phyloP scores from a whole-genome alignment of 2,888 invertebrate genomes.

The Taphrorychus bicolor region DNA sequence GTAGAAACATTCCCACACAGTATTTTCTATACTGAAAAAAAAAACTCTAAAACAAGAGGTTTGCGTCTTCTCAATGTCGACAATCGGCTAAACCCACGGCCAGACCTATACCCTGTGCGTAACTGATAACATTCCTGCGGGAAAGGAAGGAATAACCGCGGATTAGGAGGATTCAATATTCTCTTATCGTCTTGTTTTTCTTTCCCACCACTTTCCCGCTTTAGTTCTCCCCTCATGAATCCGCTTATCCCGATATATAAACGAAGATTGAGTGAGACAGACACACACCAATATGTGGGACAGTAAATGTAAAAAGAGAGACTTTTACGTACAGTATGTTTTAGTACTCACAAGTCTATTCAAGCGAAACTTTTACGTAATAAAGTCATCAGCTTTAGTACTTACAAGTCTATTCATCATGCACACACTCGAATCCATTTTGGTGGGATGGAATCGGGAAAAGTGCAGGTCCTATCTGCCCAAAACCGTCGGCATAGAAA shows the following conservation, averaged over 20 bases:
- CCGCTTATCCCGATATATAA: too few relatives aligned
- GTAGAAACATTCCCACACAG: neutral
- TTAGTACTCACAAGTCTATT: too few relatives aligned
- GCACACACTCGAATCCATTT: too few relatives aligned
- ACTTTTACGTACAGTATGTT: too few relatives aligned
- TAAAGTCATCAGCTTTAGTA: too few relatives aligned
- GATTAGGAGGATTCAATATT: neutral
- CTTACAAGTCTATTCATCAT: too few relatives aligned
- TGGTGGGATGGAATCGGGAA: too few relatives aligned
- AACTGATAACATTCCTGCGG: neutral
- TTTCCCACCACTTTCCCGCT: neutral
- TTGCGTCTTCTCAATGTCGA: neutral
- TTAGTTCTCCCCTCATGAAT: too few relatives aligned
- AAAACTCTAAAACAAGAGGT: neutral
- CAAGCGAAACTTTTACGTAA: too few relatives aligned
- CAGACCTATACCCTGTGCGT: neutral
- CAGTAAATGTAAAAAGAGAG: too few relatives aligned
- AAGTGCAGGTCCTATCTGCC: constrained; percentile 13
- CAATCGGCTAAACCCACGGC: neutral
- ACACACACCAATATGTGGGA: too few relatives aligned
- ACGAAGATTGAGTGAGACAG: too few relatives aligned
- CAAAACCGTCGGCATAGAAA: constrained; percentile 14
- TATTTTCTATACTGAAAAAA: neutral
- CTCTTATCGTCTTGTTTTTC: neutral
- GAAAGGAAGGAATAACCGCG: neutral